Percentiles rank a stretch among this genome's conserved stretches.
Evolutionary conservation across 2,113 vertebrate genomes (phyloP).

Genomic region (Porphyrio hochstetteri): DNA sequence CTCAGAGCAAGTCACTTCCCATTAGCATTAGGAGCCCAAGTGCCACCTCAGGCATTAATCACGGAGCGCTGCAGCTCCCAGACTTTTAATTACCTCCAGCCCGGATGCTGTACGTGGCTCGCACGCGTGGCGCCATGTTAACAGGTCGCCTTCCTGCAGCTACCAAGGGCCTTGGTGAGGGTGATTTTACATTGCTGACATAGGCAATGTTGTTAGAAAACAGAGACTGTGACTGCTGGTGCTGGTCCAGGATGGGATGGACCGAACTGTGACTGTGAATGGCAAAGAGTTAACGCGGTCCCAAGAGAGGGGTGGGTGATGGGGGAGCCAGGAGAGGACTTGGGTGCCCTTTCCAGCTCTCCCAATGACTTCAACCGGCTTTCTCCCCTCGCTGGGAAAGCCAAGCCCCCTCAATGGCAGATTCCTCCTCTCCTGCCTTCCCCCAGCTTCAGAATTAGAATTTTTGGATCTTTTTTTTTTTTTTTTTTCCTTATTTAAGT

Average conservation of each 20-base stretch:
- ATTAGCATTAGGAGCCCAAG: conserved; percentile 71
- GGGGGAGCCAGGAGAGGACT: not conserved
- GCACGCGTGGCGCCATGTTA: not conserved
- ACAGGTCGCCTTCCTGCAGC: conserved; percentile 43
- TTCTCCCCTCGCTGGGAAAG: not conserved
- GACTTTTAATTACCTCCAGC: conserved; percentile 68
- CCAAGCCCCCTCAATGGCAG: rapidly evolving
- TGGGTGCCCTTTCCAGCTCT: not conserved
- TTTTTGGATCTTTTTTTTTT: not conserved
- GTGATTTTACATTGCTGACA: rapidly evolving
- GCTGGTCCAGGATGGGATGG: rapidly evolving
- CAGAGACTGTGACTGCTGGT: rapidly evolving
- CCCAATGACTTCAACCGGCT: not conserved
- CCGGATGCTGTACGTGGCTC: not conserved
- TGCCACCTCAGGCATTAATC: conserved; percentile 75
- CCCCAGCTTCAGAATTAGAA: not conserved
- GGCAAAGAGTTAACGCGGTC: rapidly evolving
- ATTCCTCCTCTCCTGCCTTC: not conserved
- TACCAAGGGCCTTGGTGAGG: not conserved
- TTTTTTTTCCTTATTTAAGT: not conserved
- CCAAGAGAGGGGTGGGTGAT: not conserved
- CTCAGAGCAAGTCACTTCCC: conserved; percentile 69
- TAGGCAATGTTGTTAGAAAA: not conserved
- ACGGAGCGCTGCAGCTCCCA: not conserved
- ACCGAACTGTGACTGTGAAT: rapidly evolving